Evolutionary conservation across 2,113 vertebrate genomes (phyloP).

Genomic region (Pogona vitticeps): DNA sequence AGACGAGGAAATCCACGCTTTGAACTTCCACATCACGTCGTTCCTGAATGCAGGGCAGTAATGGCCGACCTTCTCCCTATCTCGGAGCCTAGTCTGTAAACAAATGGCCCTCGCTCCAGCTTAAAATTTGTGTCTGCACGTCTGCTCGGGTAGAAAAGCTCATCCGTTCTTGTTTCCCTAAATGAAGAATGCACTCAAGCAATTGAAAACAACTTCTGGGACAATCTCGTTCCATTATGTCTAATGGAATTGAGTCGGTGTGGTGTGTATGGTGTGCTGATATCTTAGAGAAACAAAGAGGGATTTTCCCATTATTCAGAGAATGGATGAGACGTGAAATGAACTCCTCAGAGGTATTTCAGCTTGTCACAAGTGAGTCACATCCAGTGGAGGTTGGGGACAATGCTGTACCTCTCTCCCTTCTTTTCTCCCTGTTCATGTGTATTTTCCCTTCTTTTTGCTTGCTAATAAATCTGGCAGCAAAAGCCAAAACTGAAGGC

Average conservation of each 20-base stretch:
- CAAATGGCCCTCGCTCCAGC: slow-evolving; percentile 36
- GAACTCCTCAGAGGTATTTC: slow-evolving; percentile 74
- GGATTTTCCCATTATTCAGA: slow-evolving; percentile 76
- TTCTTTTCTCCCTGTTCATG: slow-evolving; percentile 42
- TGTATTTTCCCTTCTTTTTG: background rate
- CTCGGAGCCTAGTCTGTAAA: slow-evolving; percentile 5
- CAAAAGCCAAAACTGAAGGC: slow-evolving; percentile 35
- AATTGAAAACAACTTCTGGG: slow-evolving; percentile 80
- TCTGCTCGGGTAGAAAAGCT: slow-evolving; percentile 62
- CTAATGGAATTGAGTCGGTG: slow-evolving; percentile 71
- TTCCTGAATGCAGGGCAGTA: background rate
- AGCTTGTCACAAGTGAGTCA: slow-evolving; percentile 74
- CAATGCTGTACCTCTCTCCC: slow-evolving; percentile 36
- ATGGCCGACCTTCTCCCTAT: background rate
- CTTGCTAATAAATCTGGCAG: slow-evolving; percentile 39
- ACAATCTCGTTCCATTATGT: slow-evolving; percentile 77
- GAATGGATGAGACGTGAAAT: slow-evolving; percentile 76
- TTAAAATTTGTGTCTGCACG: slow-evolving; percentile 38
- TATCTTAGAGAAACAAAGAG: slow-evolving; percentile 69
- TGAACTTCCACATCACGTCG: background rate
- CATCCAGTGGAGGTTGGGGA: slow-evolving; percentile 53
- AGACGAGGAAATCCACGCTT: background rate
- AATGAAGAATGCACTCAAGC: slow-evolving; percentile 80
- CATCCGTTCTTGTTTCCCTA: slow-evolving; percentile 75
- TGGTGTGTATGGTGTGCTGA: slow-evolving; percentile 57